Conservation (phyloP, 2,888 invertebrate species). For the Eurytoma adleriae region DNA sequence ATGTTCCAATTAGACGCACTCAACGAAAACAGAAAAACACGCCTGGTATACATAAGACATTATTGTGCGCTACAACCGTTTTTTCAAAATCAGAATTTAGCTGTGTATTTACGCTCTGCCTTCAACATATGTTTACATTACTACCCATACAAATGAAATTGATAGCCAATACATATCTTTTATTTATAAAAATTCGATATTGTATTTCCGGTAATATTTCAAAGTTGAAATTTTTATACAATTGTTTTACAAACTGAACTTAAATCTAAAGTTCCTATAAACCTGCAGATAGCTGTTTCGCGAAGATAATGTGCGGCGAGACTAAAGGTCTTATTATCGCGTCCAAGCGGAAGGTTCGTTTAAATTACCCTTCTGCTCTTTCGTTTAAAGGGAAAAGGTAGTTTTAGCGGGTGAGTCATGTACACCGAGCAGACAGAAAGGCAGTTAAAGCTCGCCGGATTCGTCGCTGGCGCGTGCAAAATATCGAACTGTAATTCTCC, state of each 20-base stretch:
- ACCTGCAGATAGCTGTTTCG: too few relatives aligned
- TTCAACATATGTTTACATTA: too few relatives aligned
- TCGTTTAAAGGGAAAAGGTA: constrained; percentile 25
- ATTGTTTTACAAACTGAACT: too few relatives aligned
- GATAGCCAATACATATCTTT: too few relatives aligned
- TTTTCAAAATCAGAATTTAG: neutral
- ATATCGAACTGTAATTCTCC: constrained; percentile 37
- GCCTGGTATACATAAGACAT: neutral
- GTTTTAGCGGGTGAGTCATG: constrained; percentile 36
- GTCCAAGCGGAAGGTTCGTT: constrained; percentile 39
- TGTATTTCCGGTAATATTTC: too few relatives aligned
- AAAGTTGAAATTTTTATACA: too few relatives aligned
- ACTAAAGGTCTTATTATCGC: constrained; percentile 39
- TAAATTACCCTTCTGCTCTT: constrained; percentile 36
- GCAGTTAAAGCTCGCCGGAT: constrained; percentile 43
- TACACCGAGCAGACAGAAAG: constrained; percentile 36
- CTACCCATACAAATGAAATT: too few relatives aligned
- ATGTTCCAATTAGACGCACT: constrained; percentile 5
- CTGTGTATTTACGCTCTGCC: too few relatives aligned
- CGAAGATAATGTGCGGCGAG: neutral
- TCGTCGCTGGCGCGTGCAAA: constrained; percentile 30
- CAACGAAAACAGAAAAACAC: neutral
- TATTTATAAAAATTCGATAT: too few relatives aligned
- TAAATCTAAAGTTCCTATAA: too few relatives aligned
- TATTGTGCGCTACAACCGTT: neutral